Evolutionary conservation across 2,888 invertebrate species (phyloP).

Genomic region (Spilarctia lutea): DNA sequence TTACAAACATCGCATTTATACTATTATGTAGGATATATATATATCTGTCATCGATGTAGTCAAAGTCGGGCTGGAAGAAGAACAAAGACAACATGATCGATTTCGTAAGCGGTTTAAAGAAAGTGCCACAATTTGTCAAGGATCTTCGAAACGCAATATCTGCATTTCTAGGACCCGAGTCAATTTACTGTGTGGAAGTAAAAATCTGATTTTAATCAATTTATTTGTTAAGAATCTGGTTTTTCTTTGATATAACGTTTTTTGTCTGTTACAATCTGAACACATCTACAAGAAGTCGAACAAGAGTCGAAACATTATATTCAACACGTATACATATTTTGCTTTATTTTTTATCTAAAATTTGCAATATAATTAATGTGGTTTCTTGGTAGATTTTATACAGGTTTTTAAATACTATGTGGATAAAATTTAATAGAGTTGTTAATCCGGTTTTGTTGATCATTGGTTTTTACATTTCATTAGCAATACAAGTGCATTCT

Average conservation of each 20-base stretch:
- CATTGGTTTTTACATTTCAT: neutral
- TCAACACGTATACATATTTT: neutral
- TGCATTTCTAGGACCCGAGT: neutral
- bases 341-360: neutral
- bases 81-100: neutral
- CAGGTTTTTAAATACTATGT: neutral
- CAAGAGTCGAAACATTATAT: neutral
- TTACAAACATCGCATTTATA: too few species aligned
- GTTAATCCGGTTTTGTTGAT: neutral
- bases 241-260: neutral
- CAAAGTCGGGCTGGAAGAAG: neutral
- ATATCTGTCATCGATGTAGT: neutral
- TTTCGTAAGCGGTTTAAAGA: neutral
- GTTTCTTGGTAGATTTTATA: neutral
- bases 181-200: neutral
- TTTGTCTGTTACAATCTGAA: neutral
- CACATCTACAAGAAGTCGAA: neutral
- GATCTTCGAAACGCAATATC: neutral
- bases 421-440: neutral
- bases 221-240: neutral
- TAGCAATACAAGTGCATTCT: neutral
- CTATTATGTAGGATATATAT: too few species aligned
- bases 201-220: too few species aligned
- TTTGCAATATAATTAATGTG: neutral
- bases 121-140: neutral